These are phyloP conservation scores for Prionace glauca DNA, from an alignment of 2,797 vertebrate species.

Conservation along the genomic window DNA sequence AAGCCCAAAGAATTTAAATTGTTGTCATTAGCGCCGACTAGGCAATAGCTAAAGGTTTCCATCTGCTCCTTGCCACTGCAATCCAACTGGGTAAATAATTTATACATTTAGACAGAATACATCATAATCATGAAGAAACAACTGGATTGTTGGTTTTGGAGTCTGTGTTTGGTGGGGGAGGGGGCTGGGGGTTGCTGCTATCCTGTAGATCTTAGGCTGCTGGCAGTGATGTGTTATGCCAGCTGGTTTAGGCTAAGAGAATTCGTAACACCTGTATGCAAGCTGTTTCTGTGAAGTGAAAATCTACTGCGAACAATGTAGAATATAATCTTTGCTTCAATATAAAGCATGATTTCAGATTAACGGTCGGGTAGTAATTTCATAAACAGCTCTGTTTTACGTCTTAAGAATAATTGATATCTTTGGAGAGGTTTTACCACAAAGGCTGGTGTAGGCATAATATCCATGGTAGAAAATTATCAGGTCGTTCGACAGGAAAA, in stretches of 20 bases:
- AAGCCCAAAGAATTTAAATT: slow-evolving; percentile 5
- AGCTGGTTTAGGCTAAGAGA: slow-evolving; percentile 58
- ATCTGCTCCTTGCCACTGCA: slow-evolving; percentile 1
- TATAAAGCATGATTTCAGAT: background rate
- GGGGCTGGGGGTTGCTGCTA: background rate
- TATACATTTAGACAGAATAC: slow-evolving; percentile 25
- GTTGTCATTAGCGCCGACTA: background rate
- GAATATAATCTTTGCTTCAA: background rate
- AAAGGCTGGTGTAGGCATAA: background rate
- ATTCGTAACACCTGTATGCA: slow-evolving; percentile 55
- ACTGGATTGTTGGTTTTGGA: slow-evolving; percentile 17
- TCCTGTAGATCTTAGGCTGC: slow-evolving; percentile 12
- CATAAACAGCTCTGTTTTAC: background rate
- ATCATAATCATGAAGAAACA: slow-evolving; percentile 18
- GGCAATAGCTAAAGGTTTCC: slow-evolving; percentile 2
- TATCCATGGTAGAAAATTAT: background rate
- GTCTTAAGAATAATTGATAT: slow-evolving; percentile 1
- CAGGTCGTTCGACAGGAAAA: background rate
- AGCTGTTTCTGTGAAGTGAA: slow-evolving; percentile 40
- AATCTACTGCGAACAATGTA: background rate
- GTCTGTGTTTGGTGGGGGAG: background rate
- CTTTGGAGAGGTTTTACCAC: background rate
- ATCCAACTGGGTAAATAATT: background rate
- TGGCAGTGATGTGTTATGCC: slow-evolving; percentile 58
- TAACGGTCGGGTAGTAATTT: background rate